A percentile compares a stretch with the other conserved stretches of the same genome.
phyloP scores from a whole-genome alignment of 2,888 invertebrate genomes.

The Melitaea athalia region DNA sequence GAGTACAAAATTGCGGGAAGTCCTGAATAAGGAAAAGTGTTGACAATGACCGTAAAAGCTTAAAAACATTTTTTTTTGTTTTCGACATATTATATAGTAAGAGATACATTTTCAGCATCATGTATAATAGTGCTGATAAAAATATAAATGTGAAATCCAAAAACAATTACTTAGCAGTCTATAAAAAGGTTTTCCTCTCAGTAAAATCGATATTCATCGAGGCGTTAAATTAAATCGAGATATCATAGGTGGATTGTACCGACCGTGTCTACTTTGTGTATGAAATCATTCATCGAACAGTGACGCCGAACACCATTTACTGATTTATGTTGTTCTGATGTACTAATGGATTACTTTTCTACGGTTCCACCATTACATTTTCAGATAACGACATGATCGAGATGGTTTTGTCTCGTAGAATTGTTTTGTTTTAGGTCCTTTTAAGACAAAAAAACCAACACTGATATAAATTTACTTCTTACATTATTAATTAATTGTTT shows the following conservation, averaged over 20 bases:
- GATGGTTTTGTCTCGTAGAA: neutral
- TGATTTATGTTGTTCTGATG: neutral
- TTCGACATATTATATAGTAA: too few relatives aligned
- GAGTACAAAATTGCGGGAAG: too few relatives aligned
- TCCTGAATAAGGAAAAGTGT: too few relatives aligned
- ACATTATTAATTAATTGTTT: too few relatives aligned
- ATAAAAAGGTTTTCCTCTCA: neutral
- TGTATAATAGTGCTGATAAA: too few relatives aligned
- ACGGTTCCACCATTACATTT: neutral
- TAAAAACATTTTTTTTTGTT: too few relatives aligned
- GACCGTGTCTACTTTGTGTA: neutral
- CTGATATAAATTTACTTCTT: neutral
- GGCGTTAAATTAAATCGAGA: neutral
- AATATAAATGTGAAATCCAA: too few relatives aligned
- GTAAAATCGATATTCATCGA: neutral
- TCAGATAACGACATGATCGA: too few relatives aligned
- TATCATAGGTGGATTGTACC: neutral
- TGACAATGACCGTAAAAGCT: too few relatives aligned
- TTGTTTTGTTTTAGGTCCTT: neutral
- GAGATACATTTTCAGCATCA: too few relatives aligned
- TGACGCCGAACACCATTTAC: neutral
- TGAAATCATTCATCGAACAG: constrained; percentile 5
- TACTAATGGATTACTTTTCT: constrained; percentile 2
- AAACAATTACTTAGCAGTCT: too few relatives aligned
- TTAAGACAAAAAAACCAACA: neutral